These are phyloP conservation scores for Passerina amoena DNA, from an alignment of 2,113 vertebrate genomes.

Conservation along the genomic window DNA sequence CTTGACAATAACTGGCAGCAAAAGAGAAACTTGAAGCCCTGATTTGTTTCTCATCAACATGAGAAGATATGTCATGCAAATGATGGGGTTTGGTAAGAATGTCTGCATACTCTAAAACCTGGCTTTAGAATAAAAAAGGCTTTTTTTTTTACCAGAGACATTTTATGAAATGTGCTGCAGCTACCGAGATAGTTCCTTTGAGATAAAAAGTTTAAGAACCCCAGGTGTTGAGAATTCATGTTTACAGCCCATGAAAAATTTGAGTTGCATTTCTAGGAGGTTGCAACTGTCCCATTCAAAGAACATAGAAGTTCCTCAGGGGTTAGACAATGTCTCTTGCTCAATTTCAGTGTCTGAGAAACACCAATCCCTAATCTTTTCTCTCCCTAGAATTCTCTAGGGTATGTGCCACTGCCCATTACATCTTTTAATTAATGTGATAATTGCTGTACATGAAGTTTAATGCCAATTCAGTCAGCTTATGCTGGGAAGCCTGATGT, in stretches of 20 bases:
- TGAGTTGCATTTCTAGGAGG: not conserved
- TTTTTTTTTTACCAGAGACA: not conserved
- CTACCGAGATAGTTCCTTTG: not conserved
- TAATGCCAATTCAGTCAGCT: not conserved
- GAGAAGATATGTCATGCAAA: not conserved
- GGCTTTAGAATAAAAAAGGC: not conserved
- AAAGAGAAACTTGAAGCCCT: not conserved
- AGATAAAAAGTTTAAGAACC: not conserved
- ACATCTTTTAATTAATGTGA: not conserved
- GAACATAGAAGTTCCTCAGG: not conserved
- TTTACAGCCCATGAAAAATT: not conserved
- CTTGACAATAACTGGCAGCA: not conserved
- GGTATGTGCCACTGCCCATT: not conserved
- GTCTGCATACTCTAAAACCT: not conserved
- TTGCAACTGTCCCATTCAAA: not conserved
- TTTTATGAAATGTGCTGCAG: not conserved
- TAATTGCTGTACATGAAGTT: not conserved
- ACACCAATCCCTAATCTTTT: not conserved
- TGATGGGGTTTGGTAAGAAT: not conserved
- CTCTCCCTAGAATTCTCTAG: not conserved
- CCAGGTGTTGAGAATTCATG: not conserved
- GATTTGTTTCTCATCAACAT: not conserved
- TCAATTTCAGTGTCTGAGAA: not conserved
- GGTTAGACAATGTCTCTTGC: not conserved
- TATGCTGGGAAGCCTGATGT: not conserved